phyloP scores from a whole-genome alignment of 2,113 vertebrate species.

The Eolophus roseicapilla region DNA sequence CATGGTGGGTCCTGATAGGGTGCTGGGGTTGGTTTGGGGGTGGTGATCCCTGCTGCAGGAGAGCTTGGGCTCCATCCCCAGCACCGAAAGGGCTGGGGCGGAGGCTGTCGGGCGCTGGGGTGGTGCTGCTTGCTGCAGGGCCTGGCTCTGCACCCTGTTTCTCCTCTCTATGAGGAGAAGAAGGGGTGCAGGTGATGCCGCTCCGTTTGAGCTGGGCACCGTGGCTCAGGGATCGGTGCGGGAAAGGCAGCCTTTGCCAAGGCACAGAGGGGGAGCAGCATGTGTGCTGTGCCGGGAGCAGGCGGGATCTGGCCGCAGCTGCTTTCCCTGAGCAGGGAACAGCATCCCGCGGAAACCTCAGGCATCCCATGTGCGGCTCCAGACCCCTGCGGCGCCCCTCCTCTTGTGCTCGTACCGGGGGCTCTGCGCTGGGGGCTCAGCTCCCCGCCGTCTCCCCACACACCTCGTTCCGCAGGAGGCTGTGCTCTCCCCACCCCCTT shows the following conservation, averaged over 20 bases:
- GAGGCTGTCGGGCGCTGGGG: background rate
- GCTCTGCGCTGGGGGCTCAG: background rate
- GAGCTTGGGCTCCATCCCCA: background rate
- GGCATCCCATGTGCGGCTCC: background rate
- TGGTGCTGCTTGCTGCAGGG: background rate
- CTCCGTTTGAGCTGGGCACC: background rate
- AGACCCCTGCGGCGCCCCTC: background rate
- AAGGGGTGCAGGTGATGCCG: background rate
- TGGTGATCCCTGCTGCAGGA: background rate
- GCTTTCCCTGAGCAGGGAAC: background rate
- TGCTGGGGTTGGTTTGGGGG: background rate
- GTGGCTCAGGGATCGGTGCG: fast-evolving
- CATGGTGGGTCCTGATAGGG: fast-evolving
- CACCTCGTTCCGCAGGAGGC: constrained; percentile 19
- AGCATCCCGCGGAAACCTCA: background rate
- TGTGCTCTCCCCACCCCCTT: constrained; percentile 42
- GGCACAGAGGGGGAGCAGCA: background rate
- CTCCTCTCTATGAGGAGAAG: fast-evolving
- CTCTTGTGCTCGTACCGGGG: background rate
- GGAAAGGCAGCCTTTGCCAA: background rate
- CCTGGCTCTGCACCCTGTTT: background rate
- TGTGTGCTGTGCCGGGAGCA: background rate
- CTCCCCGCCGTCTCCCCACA: background rate
- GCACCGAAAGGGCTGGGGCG: background rate
- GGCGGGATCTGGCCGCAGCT: background rate